Evolutionary conservation across 2,797 vertebrate genomes (phyloP).

Genomic region (Peromyscus aztecus): DNA sequence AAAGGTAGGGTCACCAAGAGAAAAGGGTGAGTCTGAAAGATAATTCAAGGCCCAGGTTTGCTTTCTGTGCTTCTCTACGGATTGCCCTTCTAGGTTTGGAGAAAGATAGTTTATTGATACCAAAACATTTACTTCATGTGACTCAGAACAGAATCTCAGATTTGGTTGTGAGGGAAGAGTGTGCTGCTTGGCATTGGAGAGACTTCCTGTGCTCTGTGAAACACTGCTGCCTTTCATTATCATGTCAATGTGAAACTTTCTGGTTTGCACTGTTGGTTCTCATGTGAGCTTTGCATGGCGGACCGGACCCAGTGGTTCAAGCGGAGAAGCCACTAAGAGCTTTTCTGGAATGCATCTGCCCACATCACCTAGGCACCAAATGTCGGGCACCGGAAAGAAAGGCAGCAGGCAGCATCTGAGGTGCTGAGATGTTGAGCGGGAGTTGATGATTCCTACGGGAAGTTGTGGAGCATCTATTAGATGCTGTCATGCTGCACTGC

Average conservation of each 20-base stretch:
- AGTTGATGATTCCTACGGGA: neutral
- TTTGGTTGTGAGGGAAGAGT: neutral
- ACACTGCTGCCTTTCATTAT: neutral
- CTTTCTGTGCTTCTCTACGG: neutral
- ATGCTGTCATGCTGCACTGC: neutral
- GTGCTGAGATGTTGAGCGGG: neutral
- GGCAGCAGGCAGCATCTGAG: neutral
- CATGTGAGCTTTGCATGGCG: neutral
- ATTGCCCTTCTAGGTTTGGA: constrained; percentile 9
- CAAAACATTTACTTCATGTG: constrained; percentile 33
- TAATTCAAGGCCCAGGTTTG: neutral
- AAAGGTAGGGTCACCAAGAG: neutral
- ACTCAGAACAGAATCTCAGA: constrained; percentile 31
- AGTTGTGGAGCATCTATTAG: neutral
- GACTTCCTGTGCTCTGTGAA: neutral
- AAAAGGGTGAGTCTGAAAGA: constrained; percentile 25
- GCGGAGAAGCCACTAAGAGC: neutral
- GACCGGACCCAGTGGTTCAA: neutral
- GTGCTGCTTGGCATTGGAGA: neutral
- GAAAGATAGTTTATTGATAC: constrained; percentile 56
- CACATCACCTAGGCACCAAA: rapidly evolving
- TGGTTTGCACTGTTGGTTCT: neutral
- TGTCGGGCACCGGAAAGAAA: neutral
- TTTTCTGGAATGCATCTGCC: neutral
- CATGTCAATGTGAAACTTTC: neutral